Evolutionary conservation across 2,797 vertebrate genomes (phyloP).

Genomic region (Strix occidentalis): DNA sequence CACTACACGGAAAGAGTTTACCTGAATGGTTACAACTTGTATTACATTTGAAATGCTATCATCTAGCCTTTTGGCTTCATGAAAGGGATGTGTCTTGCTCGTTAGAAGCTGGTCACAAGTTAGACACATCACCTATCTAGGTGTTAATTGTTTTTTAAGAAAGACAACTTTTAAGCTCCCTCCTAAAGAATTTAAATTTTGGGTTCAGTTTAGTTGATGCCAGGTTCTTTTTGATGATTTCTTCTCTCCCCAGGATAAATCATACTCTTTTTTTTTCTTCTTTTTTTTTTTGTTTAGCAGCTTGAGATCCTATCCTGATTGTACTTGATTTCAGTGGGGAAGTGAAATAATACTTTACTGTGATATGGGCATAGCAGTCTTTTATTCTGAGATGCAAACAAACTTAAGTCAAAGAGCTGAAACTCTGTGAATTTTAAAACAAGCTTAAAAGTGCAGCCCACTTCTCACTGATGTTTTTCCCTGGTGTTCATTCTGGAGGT

Average conservation of each 20-base stretch:
- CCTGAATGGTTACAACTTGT: constrained; percentile 65
- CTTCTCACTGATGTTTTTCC: neutral
- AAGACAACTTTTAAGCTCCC: constrained; percentile 49
- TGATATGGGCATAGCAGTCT: neutral
- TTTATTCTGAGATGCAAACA: constrained; percentile 6
- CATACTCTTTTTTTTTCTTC: neutral
- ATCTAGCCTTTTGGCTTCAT: constrained; percentile 65
- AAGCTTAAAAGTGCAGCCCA: neutral
- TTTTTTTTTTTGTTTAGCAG: constrained; percentile 29
- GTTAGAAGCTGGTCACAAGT: constrained; percentile 61
- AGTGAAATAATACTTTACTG: constrained; percentile 18
- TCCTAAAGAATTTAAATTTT: constrained; percentile 44
- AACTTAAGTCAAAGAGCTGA: neutral
- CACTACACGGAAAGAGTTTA: constrained; percentile 59
- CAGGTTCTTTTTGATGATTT: constrained; percentile 50
- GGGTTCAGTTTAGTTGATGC: constrained; percentile 42
- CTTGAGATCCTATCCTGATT: constrained; percentile 61
- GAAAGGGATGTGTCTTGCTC: constrained; percentile 63
- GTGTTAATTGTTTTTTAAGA: constrained; percentile 58
- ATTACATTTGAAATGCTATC: constrained; percentile 69
- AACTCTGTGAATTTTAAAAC: neutral
- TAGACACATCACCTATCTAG: constrained; percentile 51
- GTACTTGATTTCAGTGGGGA: constrained; percentile 63
- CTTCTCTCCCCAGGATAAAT: constrained; percentile 54
- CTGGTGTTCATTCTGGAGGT: neutral